Conservation (phyloP, 2,888 invertebrate species). For the Calameuta idolon region DNA sequence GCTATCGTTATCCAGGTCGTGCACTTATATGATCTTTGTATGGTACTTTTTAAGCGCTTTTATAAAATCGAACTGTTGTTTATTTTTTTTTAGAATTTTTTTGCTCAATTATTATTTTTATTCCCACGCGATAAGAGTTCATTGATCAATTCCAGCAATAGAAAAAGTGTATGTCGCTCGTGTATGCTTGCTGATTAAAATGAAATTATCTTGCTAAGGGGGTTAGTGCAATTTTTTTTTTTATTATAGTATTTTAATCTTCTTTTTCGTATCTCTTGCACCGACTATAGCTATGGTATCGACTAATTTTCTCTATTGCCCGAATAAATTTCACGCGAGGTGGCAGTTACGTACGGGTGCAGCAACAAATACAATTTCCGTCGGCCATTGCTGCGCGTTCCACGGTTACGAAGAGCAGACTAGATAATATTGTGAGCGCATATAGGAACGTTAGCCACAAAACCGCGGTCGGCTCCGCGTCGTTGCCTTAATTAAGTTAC, state of each 20-base stretch:
- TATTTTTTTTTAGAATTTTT: too few species aligned
- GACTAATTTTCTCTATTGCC: constrained; percentile 28
- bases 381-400: constrained; percentile 53
- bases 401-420: constrained; percentile 54
- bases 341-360: constrained; percentile 35
- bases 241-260: neutral
- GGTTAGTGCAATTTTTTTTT: neutral
- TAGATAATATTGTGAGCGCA: constrained; percentile 63
- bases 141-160: neutral
- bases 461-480: constrained; percentile 63
- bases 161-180: neutral
- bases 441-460: constrained; percentile 61
- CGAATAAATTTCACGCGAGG: constrained; percentile 39
- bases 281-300: constrained; percentile 11
- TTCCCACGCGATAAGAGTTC: neutral
- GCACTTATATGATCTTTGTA: neutral
- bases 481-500: constrained; percentile 68
- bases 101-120: neutral
- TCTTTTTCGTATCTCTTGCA: neutral
- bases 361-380: constrained; percentile 63
- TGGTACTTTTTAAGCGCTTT: neutral
- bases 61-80: neutral
- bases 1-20: constrained; percentile 12
- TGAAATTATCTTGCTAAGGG: neutral
- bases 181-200: neutral